Percentiles rank a stretch among this genome's conserved stretches.
These are phyloP conservation scores for Cheilosia urbana DNA, from an alignment of 2,888 invertebrate genomes.

Conservation along the genomic window DNA sequence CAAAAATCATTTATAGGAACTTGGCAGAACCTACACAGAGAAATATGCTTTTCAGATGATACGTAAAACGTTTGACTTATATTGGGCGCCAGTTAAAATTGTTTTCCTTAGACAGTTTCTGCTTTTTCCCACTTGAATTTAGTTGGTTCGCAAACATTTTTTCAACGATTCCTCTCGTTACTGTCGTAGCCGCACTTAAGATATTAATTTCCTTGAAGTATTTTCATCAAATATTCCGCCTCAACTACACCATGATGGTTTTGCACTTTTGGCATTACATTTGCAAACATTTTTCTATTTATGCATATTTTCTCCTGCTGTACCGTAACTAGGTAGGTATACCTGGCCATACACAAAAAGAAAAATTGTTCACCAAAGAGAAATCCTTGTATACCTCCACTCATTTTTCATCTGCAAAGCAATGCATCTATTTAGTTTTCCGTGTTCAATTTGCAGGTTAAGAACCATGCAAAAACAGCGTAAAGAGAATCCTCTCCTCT, in stretches of 20 bases:
- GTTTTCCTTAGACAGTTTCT: neutral
- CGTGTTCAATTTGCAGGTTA: slow-evolving; percentile 62
- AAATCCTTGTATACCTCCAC: slow-evolving; percentile 17
- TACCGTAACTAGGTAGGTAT: neutral
- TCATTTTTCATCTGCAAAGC: slow-evolving; percentile 41
- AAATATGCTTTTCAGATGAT: too few species aligned
- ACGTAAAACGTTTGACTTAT: neutral
- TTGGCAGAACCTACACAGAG: too few species aligned
- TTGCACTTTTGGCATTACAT: slow-evolving; percentile 10
- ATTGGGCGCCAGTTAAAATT: neutral
- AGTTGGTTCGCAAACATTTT: too few species aligned
- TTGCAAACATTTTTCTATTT: slow-evolving; percentile 12
- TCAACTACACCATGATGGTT: slow-evolving; percentile 2
- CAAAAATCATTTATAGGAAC: too few species aligned
- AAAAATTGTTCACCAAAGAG: slow-evolving; percentile 2
- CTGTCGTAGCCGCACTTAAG: neutral
- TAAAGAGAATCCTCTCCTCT: slow-evolving; percentile 1
- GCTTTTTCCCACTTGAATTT: too few species aligned
- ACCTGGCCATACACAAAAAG: neutral
- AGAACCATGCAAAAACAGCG: slow-evolving; percentile 26
- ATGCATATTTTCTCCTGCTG: slow-evolving; percentile 5
- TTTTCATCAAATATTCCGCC: slow-evolving; percentile 8
- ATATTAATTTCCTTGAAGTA: neutral
- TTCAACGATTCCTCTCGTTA: too few species aligned
- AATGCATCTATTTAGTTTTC: slow-evolving; percentile 41